Evolutionary conservation across 2,113 vertebrate genomes (phyloP).

Genomic region (Cinclus mexicanus): DNA sequence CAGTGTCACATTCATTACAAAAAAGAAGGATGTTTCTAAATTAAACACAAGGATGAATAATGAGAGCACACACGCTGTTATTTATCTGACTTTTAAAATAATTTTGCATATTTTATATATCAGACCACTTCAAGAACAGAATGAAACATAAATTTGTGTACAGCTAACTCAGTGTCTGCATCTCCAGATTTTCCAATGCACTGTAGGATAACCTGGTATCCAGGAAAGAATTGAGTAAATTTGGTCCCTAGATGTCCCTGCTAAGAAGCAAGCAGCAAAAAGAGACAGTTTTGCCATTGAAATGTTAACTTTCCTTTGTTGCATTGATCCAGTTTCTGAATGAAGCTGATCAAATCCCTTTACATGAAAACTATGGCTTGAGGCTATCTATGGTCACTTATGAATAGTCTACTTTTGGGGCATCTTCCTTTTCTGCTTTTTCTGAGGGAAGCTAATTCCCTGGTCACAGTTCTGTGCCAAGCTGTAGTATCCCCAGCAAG

Average conservation of each 20-base stretch:
- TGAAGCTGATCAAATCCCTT: background rate
- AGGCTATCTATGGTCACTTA: background rate
- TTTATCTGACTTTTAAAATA: constrained; percentile 48
- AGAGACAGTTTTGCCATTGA: background rate
- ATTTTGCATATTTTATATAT: constrained; percentile 46
- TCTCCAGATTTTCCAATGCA: background rate
- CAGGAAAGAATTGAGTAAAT: background rate
- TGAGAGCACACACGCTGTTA: background rate
- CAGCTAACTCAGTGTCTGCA: background rate
- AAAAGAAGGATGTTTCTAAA: constrained; percentile 39
- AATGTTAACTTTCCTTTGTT: background rate
- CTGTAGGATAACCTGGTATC: background rate
- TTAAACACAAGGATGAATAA: constrained; percentile 38
- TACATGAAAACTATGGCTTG: background rate
- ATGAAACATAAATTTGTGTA: background rate
- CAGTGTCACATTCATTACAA: constrained; percentile 5
- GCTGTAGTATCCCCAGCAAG: background rate
- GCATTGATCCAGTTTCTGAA: background rate
- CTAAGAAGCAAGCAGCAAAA: background rate
- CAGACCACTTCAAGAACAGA: constrained; percentile 19
- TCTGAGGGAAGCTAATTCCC: background rate
- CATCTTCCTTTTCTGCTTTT: background rate
- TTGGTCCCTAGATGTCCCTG: background rate
- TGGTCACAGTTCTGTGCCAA: background rate
- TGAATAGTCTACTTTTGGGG: background rate